These are phyloP conservation scores for Drosophila buzzatii DNA, from an alignment of 2,888 invertebrate genomes.

Conservation along the genomic window DNA sequence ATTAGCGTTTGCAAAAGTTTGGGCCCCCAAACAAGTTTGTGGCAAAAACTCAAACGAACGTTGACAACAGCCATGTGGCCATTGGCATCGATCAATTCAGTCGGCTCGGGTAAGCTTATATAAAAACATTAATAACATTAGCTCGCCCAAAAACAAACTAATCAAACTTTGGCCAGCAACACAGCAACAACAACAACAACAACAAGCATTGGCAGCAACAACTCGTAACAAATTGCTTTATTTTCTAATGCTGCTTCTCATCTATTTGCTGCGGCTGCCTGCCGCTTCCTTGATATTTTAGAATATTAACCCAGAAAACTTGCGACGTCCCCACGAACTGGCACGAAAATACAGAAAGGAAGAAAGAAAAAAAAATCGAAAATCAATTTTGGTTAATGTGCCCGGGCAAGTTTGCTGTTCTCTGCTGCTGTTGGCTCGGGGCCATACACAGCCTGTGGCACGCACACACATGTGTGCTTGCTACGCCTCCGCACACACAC, in stretches of 20 bases:
- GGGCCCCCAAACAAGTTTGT: conserved; percentile 39
- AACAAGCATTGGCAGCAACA: conserved; percentile 8
- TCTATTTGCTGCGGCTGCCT: conserved; percentile 15
- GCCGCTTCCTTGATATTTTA: conserved; percentile 39
- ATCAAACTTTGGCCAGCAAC: conserved; percentile 67
- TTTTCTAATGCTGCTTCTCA: conserved; percentile 53
- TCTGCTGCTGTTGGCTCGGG: conserved; percentile 12
- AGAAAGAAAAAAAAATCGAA: conserved; percentile 59
- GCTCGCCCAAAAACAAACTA: conserved; percentile 60
- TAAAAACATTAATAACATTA: conserved; percentile 75
- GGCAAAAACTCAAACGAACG: conserved; percentile 16
- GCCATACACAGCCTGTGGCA: conserved; percentile 21
- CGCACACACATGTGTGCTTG: conserved; percentile 45
- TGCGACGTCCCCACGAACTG: conserved; percentile 28
- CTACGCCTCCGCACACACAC: conserved; percentile 1
- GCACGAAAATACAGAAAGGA: conserved; percentile 20
- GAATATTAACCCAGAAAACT: conserved; percentile 60
- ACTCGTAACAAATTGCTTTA: conserved; percentile 75
- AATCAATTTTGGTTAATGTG: conserved; percentile 69
- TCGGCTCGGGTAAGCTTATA: conserved; percentile 36
- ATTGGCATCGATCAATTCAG: conserved; percentile 45
- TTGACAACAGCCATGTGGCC: conserved; percentile 24
- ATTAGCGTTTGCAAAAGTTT: conserved; percentile 48
- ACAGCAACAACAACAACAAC: conserved; percentile 35
- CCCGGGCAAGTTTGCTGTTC: conserved; percentile 35